Percentiles rank a stretch among this genome's conserved stretches.
phyloP scores from a whole-genome alignment of 2,888 invertebrate genomes.

The Apamea sordens region DNA sequence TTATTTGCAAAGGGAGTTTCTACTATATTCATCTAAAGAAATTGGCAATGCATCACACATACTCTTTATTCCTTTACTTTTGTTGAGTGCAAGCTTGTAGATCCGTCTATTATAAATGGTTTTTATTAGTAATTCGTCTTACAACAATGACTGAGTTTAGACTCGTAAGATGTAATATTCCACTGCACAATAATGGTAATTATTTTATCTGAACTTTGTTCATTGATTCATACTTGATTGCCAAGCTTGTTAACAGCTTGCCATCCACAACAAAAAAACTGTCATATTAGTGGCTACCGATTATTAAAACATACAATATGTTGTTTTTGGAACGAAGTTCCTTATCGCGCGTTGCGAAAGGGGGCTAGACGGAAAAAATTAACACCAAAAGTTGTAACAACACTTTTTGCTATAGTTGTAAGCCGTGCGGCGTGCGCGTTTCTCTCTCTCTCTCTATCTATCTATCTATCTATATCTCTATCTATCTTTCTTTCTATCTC shows the following conservation, averaged over 20 bases:
- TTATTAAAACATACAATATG: neutral
- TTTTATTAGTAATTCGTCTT: neutral
- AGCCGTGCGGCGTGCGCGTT: too few relatives aligned
- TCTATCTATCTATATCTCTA: too few relatives aligned
- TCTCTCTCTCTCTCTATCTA: too few relatives aligned
- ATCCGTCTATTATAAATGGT: neutral
- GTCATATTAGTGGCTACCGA: neutral
- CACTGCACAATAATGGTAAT: constrained; percentile 8
- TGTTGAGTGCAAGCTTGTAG: neutral
- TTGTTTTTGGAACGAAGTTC: too few relatives aligned
- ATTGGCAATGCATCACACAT: neutral
- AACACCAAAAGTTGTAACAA: too few relatives aligned
- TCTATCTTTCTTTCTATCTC: too few relatives aligned
- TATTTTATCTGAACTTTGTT: constrained; percentile 16
- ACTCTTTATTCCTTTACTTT: constrained; percentile 8
- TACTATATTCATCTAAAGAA: neutral
- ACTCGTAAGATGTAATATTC: constrained; percentile 4
- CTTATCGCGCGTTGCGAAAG: too few relatives aligned
- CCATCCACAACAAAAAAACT: constrained; percentile 8
- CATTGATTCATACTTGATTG: constrained; percentile 32
- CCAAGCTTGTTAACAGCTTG: neutral
- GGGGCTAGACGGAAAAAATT: too few relatives aligned
- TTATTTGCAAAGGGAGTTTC: neutral
- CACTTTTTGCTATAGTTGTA: too few relatives aligned
- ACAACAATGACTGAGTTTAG: neutral